Base-by-base conservation (phyloP, 2,888 invertebrate genomes). In the Drosophila meridiana region DNA sequence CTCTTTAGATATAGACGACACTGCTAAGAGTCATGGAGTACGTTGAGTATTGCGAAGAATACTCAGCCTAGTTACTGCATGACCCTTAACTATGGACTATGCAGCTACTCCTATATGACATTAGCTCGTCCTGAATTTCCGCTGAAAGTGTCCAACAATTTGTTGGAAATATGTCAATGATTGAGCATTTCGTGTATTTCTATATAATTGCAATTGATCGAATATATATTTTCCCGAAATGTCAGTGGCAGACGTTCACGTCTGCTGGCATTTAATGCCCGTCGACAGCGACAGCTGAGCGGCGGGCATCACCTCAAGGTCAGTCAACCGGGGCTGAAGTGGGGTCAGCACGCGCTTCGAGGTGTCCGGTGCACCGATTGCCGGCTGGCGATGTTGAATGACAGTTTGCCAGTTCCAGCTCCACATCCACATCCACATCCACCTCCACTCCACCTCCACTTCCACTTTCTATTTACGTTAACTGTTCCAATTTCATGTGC, bases 281-380 rank as follows among this genome's bases (percentile, higher is more conserved):
- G 40, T 6, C 40, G 7, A 40, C 40, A 40, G 40, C n/a, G 40
- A 40, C 82, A 82, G 75, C 70, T 74, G 55, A 36, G 36, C 36
- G 85, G 68, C 65, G 55, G 69, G 43, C 81, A 81, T 71, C 89
- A 89, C 78, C 84, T 84, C 87, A 89, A 84, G 87, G 90, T 88
- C 90, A 76, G 70, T 34, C 62, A 42, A 9, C 13, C 26, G 59
- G 2, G 3, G 43, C 5, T 4, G 45, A 42, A 2, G 26, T 2
- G 4, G 11, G 26, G 26, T 70, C 59, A 55, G 47, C 11, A 14
- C 4, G 20, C 58, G 48, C 20, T 4, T 30, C 65, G 66, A 73
- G 58, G 34, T 58, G 71, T 63, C 72, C 43, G 34, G 13, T 38
- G 50, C 40, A 43, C 1, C 34, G 20, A 14, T 8, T 48, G 30